Evolutionary conservation across 2,797 vertebrate genomes (phyloP).

Genomic region (Eulemur albifrons): DNA sequence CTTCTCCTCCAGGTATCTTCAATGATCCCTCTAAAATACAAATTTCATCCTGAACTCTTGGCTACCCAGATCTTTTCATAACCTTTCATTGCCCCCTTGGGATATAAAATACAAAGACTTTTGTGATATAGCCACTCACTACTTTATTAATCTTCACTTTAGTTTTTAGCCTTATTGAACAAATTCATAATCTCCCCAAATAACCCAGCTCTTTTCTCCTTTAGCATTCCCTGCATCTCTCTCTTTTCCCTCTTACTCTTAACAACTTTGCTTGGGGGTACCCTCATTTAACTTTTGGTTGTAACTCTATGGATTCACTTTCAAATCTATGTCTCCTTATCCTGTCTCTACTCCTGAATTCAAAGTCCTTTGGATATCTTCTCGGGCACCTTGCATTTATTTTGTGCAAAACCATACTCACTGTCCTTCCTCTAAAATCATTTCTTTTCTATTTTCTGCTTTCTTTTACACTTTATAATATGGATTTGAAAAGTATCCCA

Average conservation of each 20-base stretch:
- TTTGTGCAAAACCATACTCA: neutral
- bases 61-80: neutral
- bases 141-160: neutral
- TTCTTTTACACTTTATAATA: neutral
- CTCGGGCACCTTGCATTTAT: neutral
- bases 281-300: neutral
- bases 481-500: neutral
- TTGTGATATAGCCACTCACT: neutral
- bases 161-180: slow-evolving; percentile 9
- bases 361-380: neutral
- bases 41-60: neutral
- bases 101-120: neutral
- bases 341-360: neutral
- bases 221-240: neutral
- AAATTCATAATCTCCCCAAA: neutral
- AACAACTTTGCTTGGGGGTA: neutral
- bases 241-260: neutral
- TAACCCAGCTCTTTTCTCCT: neutral
- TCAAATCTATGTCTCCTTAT: neutral
- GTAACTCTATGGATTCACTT: neutral
- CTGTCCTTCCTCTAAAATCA: neutral
- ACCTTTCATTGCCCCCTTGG: neutral
- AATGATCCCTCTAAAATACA: neutral
- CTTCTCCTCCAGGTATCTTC: neutral
- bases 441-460: neutral